These are phyloP conservation scores for Scolopax rusticola DNA, from an alignment of 2,797 vertebrate genomes.

Conservation along the genomic window DNA sequence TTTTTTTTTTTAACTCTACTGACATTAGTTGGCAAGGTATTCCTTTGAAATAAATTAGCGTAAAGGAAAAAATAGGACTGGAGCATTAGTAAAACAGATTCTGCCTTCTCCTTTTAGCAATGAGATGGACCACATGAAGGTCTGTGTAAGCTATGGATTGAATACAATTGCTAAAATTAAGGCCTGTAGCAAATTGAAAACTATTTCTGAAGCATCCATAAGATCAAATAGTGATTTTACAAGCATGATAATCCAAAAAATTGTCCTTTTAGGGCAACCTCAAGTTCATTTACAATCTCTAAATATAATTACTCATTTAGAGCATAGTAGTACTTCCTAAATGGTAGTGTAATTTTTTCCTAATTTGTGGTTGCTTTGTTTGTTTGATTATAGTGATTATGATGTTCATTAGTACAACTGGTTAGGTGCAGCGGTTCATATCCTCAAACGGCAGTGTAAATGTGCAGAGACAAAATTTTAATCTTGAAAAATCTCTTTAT, in stretches of 20 bases:
- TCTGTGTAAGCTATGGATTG: neutral
- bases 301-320: conserved; percentile 65
- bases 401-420: conserved; percentile 70
- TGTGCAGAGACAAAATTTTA: conserved; percentile 25
- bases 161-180: neutral
- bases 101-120: neutral
- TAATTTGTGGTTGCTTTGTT: conserved; percentile 76
- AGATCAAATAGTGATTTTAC: neutral
- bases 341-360: conserved; percentile 59
- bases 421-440: conserved; percentile 59
- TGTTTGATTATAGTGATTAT: conserved; percentile 77
- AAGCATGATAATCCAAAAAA: neutral
- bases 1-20: neutral
- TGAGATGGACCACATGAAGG: neutral
- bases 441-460: conserved; percentile 44
- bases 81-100: neutral
- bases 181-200: neutral
- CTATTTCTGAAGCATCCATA: neutral
- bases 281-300: conserved; percentile 52
- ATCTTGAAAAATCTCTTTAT: neutral
- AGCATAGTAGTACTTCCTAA: conserved; percentile 61
- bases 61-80: neutral
- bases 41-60: neutral
- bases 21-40: neutral
- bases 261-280: neutral